Conservation (phyloP, 92 coral and sea anemone genomes). For the Desmophyllum pertusum region DNA sequence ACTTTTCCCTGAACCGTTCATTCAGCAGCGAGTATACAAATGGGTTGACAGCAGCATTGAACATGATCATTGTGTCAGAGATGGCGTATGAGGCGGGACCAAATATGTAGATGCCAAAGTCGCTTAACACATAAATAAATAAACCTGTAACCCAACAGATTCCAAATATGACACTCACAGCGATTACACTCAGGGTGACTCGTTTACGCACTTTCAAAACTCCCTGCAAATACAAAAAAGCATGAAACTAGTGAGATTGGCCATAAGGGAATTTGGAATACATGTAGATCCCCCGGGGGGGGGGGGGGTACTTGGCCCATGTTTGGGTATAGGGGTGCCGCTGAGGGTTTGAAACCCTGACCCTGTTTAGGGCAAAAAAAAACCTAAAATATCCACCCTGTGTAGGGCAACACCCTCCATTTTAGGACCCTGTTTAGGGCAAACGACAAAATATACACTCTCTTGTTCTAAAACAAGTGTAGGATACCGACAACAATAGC, state of each 20-base stretch:
- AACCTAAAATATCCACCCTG: too few relatives aligned
- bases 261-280: too few relatives aligned
- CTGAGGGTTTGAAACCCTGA: too few relatives aligned
- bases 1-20: neutral
- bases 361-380: too few relatives aligned
- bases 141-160: slow-evolving; percentile 10
- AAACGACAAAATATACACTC: too few relatives aligned
- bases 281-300: too few relatives aligned
- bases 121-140: neutral
- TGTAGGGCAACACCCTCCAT: too few relatives aligned
- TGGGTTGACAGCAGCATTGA: slow-evolving; percentile 21
- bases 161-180: slow-evolving; percentile 27
- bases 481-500: too few relatives aligned
- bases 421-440: too few relatives aligned
- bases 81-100: neutral
- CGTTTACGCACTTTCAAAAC: neutral
- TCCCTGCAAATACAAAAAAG: neutral
- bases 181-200: slow-evolving; percentile 19
- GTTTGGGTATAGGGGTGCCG: too few relatives aligned
- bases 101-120: neutral
- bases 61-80: neutral
- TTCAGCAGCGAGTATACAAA: slow-evolving; percentile 22
- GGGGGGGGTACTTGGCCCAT: too few relatives aligned
- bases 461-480: too few relatives aligned
- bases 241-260: neutral